A percentile compares a stretch with the other conserved stretches of the same genome.
Evolutionary conservation across 2,113 vertebrate genomes (phyloP).

Genomic region (Neodontobutis hainanensis): DNA sequence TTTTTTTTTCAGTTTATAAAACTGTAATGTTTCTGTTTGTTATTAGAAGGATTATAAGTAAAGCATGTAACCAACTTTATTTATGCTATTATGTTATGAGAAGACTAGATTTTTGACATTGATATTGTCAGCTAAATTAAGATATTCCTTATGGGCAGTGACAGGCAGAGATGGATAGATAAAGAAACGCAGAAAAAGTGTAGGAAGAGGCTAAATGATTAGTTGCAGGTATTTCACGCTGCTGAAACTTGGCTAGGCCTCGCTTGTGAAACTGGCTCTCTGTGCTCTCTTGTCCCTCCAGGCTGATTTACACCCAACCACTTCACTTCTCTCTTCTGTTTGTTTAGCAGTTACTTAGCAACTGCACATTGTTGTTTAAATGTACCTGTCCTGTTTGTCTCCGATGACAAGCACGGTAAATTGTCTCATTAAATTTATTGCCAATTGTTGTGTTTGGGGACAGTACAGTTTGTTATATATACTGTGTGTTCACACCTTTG

Average conservation of each 20-base stretch:
- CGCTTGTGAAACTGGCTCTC: conserved; percentile 78
- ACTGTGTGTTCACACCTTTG: conserved; percentile 8
- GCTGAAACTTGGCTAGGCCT: conserved; percentile 76
- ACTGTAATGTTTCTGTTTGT: no score
- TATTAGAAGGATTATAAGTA: no score
- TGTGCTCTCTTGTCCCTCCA: conserved; percentile 71
- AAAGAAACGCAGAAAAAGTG: conserved; percentile 10
- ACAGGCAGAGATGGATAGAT: conserved; percentile 18
- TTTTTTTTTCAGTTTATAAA: background rate
- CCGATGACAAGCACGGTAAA: conserved; percentile 52
- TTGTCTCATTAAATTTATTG: conserved; percentile 63
- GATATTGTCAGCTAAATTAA: conserved; percentile 3
- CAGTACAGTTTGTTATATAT: conserved; percentile 32
- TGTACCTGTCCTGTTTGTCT: conserved; percentile 69
- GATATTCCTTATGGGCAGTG: conserved; percentile 20
- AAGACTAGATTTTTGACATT: no score
- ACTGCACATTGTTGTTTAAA: conserved; percentile 71
- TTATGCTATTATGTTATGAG: no score
- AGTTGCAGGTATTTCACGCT: conserved; percentile 69
- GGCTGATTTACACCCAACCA: conserved; percentile 77
- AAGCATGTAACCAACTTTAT: background rate
- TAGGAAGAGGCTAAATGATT: conserved; percentile 72
- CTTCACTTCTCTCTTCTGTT: conserved; percentile 63
- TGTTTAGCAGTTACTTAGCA: conserved; percentile 78
- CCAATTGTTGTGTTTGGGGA: conserved; percentile 43